Evolutionary conservation across 2,888 invertebrate genomes (phyloP), one percentile per base, ranked within the genome.

Genomic region (Hemistola chrysoprasaria): DNA sequence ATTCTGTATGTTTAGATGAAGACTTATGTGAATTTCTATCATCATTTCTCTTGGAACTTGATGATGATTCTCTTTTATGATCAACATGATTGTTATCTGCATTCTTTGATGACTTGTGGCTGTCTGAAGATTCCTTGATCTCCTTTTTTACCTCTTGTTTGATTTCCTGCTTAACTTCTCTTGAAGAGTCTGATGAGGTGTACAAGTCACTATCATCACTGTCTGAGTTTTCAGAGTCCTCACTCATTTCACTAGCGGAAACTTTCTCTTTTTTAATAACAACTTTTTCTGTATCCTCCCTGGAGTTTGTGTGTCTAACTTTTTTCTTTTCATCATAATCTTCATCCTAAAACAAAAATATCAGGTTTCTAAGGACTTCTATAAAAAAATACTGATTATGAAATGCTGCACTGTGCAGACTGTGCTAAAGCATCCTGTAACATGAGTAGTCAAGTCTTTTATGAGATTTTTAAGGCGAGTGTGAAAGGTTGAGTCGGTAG

Each of bases 331-430:
- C 47, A 41, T 72, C 63, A 24, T 68, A 59, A 44, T 83, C 74
- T 47, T 86, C 85, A 35, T 86, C 83, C 85, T 86, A 50, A 47
- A 73, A 62, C 33, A 29, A 44, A 50, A n/a, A 3, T 8, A 30
- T 10, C 5, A 5, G 9, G 7, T 39, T 28, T 33, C 23, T 8
- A 20, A 40, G 21, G 6, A 7, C 8, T 29, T 25, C n/a, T n/a
- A n/a, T n/a, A n/a, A n/a, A 16, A 4, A 16, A 16, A 16, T 16
- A 16, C 16, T 16, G 16, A 16, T n/a, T n/a, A n/a, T n/a, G n/a
- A n/a, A n/a, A n/a, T n/a, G n/a, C n/a, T n/a, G n/a, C n/a, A n/a
- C n/a, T n/a, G n/a, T n/a, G n/a, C n/a, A n/a, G n/a, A n/a, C n/a
- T n/a, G n/a, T n/a, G n/a, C n/a, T n/a, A n/a, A n/a, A n/a, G n/a